Evolutionary conservation across 2,888 invertebrate genomes (phyloP).

Genomic region (Entomobrya multifasciata): DNA sequence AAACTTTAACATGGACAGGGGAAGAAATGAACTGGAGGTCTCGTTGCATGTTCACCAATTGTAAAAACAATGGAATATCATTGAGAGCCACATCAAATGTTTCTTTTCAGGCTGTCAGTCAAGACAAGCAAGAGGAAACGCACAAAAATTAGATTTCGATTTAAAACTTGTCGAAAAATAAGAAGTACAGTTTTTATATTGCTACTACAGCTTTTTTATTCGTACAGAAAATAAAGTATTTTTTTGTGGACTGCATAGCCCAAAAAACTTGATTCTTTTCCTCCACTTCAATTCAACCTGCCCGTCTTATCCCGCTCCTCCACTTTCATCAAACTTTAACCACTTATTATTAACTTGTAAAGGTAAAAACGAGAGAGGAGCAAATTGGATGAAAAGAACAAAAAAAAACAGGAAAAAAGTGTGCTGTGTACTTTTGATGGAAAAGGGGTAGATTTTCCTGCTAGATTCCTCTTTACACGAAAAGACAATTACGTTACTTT

Average conservation of each 20-base stretch:
- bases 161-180: constrained; percentile 5
- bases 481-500: constrained; percentile 34
- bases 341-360: constrained; percentile 46
- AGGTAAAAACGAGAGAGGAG: constrained; percentile 35
- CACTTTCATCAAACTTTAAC: constrained; percentile 43
- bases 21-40: not conserved
- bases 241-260: no score
- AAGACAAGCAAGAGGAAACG: not conserved
- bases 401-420: no score
- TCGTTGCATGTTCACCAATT: not conserved
- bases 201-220: not conserved
- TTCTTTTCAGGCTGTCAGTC: no score
- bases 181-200: not conserved
- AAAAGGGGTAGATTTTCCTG: constrained; percentile 20
- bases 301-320: constrained; percentile 5
- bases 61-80: not conserved
- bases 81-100: constrained; percentile 1
- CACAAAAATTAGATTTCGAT: constrained; percentile 8
- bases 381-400: constrained; percentile 41
- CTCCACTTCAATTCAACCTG: no score
- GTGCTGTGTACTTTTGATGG: constrained; percentile 11
- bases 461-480: constrained; percentile 36
- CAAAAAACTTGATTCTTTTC: not conserved
- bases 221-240: not conserved
- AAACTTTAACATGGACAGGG: not conserved